phyloP scores from a whole-genome alignment of 2,797 vertebrate species.

The Bufotes viridis region DNA sequence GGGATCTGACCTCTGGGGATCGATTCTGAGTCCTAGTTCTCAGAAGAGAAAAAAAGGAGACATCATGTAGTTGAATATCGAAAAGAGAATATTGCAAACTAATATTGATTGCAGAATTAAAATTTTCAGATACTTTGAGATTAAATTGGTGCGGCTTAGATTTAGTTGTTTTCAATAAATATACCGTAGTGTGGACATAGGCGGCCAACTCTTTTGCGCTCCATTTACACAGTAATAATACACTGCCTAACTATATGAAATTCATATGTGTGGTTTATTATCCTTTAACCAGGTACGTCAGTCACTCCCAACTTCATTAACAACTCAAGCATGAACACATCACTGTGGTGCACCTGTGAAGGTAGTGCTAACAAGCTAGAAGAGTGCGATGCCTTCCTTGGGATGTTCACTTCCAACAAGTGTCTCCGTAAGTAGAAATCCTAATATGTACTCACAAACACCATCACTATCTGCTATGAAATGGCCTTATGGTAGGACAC shows the following conservation, averaged over 20 bases:
- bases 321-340: conserved; percentile 84
- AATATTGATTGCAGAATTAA: not conserved
- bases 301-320: conserved; percentile 96
- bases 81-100: not conserved
- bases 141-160: not conserved
- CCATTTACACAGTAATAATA: not conserved
- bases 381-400: conserved; percentile 85
- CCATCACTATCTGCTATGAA: not conserved
- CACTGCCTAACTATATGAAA: not conserved
- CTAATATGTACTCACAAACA: not conserved
- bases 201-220: not conserved
- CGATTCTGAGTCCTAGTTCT: not conserved
- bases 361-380: conserved; percentile 92
- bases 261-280: not conserved
- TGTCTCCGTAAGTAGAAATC: conserved; percentile 86
- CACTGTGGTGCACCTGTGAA: conserved; percentile 91
- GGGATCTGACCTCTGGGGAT: not conserved
- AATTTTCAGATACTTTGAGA: not conserved
- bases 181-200: not conserved
- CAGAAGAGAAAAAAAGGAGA: not conserved
- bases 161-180: not conserved
- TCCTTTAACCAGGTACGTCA: conserved; percentile 81
- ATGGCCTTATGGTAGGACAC: not conserved
- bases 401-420: conserved; percentile 87
- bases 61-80: not conserved